Evolutionary conservation across 2,797 vertebrate genomes (phyloP), one percentile per base, ranked within the genome.

Genomic region (Poeciliopsis paucimaculata): DNA sequence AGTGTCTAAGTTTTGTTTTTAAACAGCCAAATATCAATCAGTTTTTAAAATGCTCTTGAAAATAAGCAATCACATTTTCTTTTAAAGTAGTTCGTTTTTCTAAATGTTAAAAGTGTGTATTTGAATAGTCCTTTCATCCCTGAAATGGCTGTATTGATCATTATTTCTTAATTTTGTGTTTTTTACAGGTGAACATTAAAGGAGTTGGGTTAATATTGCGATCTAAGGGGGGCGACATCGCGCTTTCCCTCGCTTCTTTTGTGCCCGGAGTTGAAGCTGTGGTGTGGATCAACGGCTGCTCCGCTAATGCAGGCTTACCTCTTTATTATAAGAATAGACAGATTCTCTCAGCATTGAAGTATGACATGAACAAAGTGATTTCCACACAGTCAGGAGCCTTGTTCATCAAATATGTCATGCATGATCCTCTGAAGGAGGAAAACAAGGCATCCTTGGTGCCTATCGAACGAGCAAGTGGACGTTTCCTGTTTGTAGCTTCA

Each of bases 401-500:
- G 3, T 70, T 82, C 0, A 0, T 0, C 34, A 92, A 90, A 68
- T 13, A 79, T 4, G 1, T 0, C 0, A 0, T 76, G 0, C 1
- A 83, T 0, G 81, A 95, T 79, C 92, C 92, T 1, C 73, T n/a
- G 0, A 87, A 93, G 6, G 92, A 94, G 74, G 87, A 90, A 10
- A 94, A 94, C 78, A 81, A 85, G 81, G 47, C 26, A 16, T 86
- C 85, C 75, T 73, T 97, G 43, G 90, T 98, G 81, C 96, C 96
- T 76, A 5, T 97, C 18, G 96, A 97, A 83, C 95, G 86, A 51
- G 95, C 97, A 0, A 72, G 88, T 1, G 95, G 95, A 1, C 87
- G 0, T 28, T 96, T 98, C 83, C 90, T 98, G 34, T 96, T 98
- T 72, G 90, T 95, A 75, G 96, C 96, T 2, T 91, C 95, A 28